Percentiles rank a stretch among this genome's conserved stretches.
These are phyloP conservation scores for Larimichthys polyactis DNA, from an alignment of 2,113 vertebrate genomes.

Conservation along the genomic window DNA sequence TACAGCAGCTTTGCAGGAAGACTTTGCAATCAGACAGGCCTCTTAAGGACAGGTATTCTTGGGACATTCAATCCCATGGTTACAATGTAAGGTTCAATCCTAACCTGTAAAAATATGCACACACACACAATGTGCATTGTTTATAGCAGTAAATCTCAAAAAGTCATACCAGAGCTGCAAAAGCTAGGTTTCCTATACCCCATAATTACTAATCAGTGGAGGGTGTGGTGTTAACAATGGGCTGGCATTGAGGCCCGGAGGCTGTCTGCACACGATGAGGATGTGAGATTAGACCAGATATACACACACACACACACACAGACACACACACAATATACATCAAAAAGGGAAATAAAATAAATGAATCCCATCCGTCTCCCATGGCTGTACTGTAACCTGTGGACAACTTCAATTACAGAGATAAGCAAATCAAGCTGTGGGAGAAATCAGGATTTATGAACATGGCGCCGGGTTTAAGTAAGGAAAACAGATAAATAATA, in stretches of 20 bases:
- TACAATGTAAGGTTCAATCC: not conserved
- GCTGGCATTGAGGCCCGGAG: not conserved
- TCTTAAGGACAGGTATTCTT: not conserved
- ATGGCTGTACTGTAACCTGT: conserved; percentile 20
- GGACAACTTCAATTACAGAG: conserved; percentile 39
- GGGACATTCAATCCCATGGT: not conserved
- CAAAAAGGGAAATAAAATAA: not conserved
- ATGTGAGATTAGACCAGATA: conserved; percentile 24
- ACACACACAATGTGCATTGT: too few relatives aligned
- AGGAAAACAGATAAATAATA: conserved; percentile 15
- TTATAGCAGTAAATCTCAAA: not conserved
- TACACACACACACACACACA: not conserved
- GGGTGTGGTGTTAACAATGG: conserved; percentile 33
- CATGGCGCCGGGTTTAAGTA: conserved; percentile 12
- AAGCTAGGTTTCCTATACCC: conserved; percentile 1
- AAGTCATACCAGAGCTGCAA: not conserved
- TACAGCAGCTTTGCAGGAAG: not conserved
- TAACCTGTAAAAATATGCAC: too few relatives aligned
- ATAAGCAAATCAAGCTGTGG: conserved; percentile 47
- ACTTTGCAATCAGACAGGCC: not conserved
- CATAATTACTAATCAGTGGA: conserved; percentile 32
- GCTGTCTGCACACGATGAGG: conserved; percentile 6
- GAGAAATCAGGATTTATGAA: conserved; percentile 47
- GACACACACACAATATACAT: not conserved
- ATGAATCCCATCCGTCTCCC: conserved; percentile 3